Percentiles rank a stretch among this genome's conserved stretches.
Evolutionary conservation across 2,113 vertebrate genomes (phyloP).

Genomic region (Typhlomys cinereus): DNA sequence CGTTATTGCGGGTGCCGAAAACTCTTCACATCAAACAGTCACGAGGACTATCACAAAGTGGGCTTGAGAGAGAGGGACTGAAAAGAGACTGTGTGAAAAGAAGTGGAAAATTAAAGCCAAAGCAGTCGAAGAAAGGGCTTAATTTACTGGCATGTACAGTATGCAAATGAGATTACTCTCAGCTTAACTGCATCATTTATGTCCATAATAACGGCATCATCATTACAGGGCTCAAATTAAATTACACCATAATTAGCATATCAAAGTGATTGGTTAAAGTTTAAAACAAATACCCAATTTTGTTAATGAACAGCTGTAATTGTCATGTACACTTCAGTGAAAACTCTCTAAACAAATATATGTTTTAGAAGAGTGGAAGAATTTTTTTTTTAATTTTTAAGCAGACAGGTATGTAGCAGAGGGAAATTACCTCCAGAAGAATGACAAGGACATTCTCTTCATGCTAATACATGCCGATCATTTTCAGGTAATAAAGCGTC

Average conservation of each 20-base stretch:
- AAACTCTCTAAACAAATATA: slow-evolving; percentile 99
- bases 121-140: slow-evolving; percentile 96
- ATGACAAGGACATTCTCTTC: slow-evolving; percentile 85
- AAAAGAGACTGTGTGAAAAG: slow-evolving; percentile 96
- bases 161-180: slow-evolving; percentile 99
- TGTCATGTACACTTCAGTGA: slow-evolving; percentile 94
- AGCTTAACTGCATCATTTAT: slow-evolving; percentile 99
- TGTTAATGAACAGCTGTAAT: slow-evolving; percentile 99
- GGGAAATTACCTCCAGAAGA: slow-evolving; percentile 86
- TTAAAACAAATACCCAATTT: slow-evolving; percentile 99
- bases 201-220: slow-evolving; percentile 99
- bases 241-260: slow-evolving; percentile 99
- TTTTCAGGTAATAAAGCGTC: slow-evolving; percentile 86
- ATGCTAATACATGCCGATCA: slow-evolving; percentile 86
- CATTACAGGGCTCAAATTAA: slow-evolving; percentile 99
- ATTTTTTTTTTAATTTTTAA: slow-evolving; percentile 75
- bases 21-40: slow-evolving; percentile 97
- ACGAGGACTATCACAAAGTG: slow-evolving; percentile 94
- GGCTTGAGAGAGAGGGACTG: slow-evolving; percentile 90
- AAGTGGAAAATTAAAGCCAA: slow-evolving; percentile 99
- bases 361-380: slow-evolving; percentile 92
- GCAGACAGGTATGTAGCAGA: slow-evolving; percentile 84
- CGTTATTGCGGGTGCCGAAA: slow-evolving; percentile 91
- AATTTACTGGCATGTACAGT: slow-evolving; percentile 99
- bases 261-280: slow-evolving; percentile 99